These are phyloP conservation scores for Agelaius phoeniceus DNA, from an alignment of 2,113 vertebrate genomes.

Conservation along the genomic window DNA sequence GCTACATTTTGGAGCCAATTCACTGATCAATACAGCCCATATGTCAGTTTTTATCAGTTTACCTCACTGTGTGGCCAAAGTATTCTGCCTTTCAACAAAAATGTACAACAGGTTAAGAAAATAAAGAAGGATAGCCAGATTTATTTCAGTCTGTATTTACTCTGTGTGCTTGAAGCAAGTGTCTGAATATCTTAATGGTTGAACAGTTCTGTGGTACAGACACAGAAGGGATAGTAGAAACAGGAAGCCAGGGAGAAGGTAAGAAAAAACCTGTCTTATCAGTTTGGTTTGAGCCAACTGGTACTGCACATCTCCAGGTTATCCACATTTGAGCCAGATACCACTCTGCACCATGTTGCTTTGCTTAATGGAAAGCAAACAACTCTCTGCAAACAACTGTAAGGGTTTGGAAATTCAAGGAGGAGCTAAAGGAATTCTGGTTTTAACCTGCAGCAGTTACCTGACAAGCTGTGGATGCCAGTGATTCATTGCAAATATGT, in stretches of 20 bases:
- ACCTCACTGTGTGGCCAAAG: neutral
- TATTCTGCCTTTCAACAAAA: neutral
- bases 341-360: neutral
- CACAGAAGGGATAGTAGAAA: neutral
- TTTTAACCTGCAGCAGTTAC: neutral
- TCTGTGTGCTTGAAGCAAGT: neutral
- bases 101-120: neutral
- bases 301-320: neutral
- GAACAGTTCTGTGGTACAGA: neutral
- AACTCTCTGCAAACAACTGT: neutral
- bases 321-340: neutral
- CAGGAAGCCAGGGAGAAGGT: neutral
- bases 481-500: neutral
- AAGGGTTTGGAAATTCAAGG: neutral
- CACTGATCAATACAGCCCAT: neutral
- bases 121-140: neutral
- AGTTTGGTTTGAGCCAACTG: neutral
- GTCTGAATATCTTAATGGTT: neutral
- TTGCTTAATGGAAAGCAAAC: neutral
- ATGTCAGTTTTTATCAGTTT: neutral
- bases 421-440: neutral
- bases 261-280: neutral
- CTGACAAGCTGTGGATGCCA: neutral
- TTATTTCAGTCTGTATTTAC: neutral
- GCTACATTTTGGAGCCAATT: neutral